Evolutionary conservation across 2,888 invertebrate genomes (phyloP).

Genomic region (Protophormia terraenovae): DNA sequence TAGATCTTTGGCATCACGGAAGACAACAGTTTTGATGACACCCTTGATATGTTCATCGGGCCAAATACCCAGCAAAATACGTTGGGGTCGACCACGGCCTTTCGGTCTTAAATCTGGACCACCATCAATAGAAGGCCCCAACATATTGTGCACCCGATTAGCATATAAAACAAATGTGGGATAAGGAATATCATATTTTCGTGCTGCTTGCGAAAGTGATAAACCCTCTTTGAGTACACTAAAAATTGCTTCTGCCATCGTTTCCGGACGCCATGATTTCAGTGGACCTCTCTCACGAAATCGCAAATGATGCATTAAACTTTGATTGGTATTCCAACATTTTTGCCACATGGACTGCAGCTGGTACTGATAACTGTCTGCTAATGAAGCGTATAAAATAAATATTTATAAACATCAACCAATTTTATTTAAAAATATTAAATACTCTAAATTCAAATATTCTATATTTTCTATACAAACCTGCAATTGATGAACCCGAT

Average conservation of each 20-base stretch:
- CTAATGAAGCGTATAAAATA: conserved; percentile 66
- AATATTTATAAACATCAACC: conserved; percentile 26
- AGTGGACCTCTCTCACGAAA: conserved; percentile 95
- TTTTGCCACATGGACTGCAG: conserved; percentile 98
- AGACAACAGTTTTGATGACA: conserved; percentile 95
- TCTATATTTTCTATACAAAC: conserved; percentile 83
- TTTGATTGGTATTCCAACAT: conserved; percentile 96
- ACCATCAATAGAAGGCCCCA: conserved; percentile 95
- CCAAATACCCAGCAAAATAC: conserved; percentile 95
- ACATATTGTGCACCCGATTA: conserved; percentile 95
- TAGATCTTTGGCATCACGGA: conserved; percentile 92
- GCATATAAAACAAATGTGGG: conserved; percentile 96
- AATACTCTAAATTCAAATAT: too few relatives aligned
- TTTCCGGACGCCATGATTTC: conserved; percentile 96
- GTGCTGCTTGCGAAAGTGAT: conserved; percentile 93
- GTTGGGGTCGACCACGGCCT: conserved; percentile 94
- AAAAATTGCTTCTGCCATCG: conserved; percentile 97
- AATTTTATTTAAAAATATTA: too few relatives aligned
- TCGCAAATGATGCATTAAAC: conserved; percentile 93
- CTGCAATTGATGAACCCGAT: conserved; percentile 90
- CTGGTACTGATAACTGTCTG: conserved; percentile 97
- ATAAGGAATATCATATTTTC: conserved; percentile 97
- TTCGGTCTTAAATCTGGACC: conserved; percentile 95
- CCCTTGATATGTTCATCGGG: conserved; percentile 96
- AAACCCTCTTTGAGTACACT: conserved; percentile 95